Evolutionary conservation across 1,140 invertebrate genomes (phyloP).

Genomic region (Phymastichus coffea): DNA sequence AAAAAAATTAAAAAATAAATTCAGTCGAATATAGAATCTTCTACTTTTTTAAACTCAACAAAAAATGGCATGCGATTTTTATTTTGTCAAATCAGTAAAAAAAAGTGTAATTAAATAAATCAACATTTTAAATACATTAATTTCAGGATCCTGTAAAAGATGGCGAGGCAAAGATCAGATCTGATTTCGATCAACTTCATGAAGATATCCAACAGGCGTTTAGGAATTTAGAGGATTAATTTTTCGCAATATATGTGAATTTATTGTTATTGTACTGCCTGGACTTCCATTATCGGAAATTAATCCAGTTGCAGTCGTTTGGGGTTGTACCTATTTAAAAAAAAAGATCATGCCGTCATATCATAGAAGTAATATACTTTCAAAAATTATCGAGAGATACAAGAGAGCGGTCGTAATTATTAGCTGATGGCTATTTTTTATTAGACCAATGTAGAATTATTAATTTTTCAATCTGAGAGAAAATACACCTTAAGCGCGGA

Average conservation of each 20-base stretch:
- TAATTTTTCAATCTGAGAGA: constrained; percentile 1
- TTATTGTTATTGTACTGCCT: constrained; percentile 35
- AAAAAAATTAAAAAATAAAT: too few species aligned
- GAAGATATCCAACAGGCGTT: constrained; percentile 96
- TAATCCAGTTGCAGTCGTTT: constrained; percentile 42
- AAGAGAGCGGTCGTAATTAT: constrained; percentile 14
- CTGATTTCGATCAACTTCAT: constrained; percentile 92
- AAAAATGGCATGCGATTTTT: too few species aligned
- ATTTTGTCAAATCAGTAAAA: too few species aligned
- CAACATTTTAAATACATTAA: constrained; percentile 30
- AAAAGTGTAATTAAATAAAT: too few species aligned
- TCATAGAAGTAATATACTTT: constrained; percentile 10
- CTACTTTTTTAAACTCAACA: too few species aligned
- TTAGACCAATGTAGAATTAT: constrained; percentile 19
- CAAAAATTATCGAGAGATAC: constrained; percentile 15
- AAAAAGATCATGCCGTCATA: constrained; percentile 29
- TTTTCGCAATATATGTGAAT: constrained; percentile 29
- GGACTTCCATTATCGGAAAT: constrained; percentile 27
- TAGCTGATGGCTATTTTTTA: constrained; percentile 9
- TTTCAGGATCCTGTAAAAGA: constrained; percentile 94
- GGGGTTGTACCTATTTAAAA: constrained; percentile 45
- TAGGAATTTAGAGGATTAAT: constrained; percentile 98
- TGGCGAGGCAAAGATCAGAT: constrained; percentile 94
- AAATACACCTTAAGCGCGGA: constrained; percentile 15
- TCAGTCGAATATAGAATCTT: too few species aligned